Percentiles rank a stretch among this genome's conserved stretches.
Conservation (phyloP, 1,140 invertebrate genomes). For the Pararge aegeria region DNA sequence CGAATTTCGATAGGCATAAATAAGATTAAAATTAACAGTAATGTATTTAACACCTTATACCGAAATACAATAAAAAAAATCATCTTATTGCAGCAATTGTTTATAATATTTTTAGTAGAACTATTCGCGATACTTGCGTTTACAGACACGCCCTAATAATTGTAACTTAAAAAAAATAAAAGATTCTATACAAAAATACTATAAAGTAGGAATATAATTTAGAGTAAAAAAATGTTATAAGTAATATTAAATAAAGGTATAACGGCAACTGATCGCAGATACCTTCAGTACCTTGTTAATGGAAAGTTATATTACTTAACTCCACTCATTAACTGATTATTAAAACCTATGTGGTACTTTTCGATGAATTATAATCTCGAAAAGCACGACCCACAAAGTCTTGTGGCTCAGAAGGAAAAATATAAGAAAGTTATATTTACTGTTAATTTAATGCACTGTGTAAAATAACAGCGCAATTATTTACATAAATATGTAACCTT, state of each 20-base stretch:
- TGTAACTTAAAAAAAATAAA: neutral
- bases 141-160: slow-evolving; percentile 10
- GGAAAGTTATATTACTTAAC: too few relatives aligned
- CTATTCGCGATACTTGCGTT: slow-evolving; percentile 6
- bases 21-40: slow-evolving; percentile 40
- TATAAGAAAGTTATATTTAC: too few relatives aligned
- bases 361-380: too few relatives aligned
- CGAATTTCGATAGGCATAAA: slow-evolving; percentile 51
- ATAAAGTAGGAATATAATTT: slow-evolving; percentile 1
- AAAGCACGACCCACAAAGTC: too few relatives aligned
- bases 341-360: too few relatives aligned
- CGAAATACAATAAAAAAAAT: slow-evolving; percentile 42
- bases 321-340: too few relatives aligned
- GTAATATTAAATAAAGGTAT: neutral
- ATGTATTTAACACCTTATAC: slow-evolving; percentile 44
- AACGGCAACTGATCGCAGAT: too few relatives aligned
- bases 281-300: too few relatives aligned
- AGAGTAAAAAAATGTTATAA: slow-evolving; percentile 3
- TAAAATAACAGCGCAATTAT: too few relatives aligned
- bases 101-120: neutral
- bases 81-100: slow-evolving; percentile 33
- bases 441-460: too few relatives aligned
- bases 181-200: slow-evolving; percentile 16
- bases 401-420: too few relatives aligned
- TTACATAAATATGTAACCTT: too few relatives aligned